Percentiles rank a stretch among this genome's conserved stretches.
These are phyloP conservation scores for Merops nubicus DNA, from an alignment of 2,113 vertebrate species.

Conservation along the genomic window DNA sequence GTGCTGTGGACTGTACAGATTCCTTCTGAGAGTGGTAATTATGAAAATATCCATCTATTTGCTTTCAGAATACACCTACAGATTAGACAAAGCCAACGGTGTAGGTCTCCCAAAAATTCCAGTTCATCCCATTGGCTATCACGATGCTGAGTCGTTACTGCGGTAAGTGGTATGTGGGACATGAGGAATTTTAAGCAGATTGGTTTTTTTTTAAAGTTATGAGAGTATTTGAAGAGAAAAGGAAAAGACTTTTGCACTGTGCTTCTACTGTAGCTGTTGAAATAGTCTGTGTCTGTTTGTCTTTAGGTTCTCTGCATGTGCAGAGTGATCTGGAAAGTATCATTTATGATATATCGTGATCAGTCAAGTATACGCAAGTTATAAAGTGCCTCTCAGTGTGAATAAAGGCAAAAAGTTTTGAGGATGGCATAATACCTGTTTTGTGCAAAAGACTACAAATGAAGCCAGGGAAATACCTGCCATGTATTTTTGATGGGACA, in stretches of 20 bases:
- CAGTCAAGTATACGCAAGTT: background rate
- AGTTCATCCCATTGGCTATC: conserved; percentile 92
- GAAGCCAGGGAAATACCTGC: background rate
- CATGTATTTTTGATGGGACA: background rate
- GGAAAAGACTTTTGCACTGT: background rate
- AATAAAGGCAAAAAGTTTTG: background rate
- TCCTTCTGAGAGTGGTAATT: background rate
- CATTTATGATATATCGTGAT: background rate
- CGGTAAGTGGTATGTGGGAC: conserved; percentile 74
- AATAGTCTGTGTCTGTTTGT: background rate
- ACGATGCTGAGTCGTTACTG: conserved; percentile 85
- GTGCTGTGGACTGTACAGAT: background rate
- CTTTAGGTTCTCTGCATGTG: background rate
- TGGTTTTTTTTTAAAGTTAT: background rate
- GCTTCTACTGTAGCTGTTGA: background rate
- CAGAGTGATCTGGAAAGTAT: background rate
- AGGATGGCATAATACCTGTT: background rate
- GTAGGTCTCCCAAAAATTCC: conserved; percentile 91
- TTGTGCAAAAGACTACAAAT: background rate
- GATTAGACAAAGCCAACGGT: conserved; percentile 74
- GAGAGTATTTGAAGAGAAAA: background rate
- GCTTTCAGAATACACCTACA: conserved; percentile 85
- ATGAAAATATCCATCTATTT: background rate
- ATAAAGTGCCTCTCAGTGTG: background rate
- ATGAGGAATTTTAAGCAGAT: background rate